These are phyloP conservation scores for Leptodactylus fallax DNA, from an alignment of 2,797 vertebrate species.

Conservation along the genomic window DNA sequence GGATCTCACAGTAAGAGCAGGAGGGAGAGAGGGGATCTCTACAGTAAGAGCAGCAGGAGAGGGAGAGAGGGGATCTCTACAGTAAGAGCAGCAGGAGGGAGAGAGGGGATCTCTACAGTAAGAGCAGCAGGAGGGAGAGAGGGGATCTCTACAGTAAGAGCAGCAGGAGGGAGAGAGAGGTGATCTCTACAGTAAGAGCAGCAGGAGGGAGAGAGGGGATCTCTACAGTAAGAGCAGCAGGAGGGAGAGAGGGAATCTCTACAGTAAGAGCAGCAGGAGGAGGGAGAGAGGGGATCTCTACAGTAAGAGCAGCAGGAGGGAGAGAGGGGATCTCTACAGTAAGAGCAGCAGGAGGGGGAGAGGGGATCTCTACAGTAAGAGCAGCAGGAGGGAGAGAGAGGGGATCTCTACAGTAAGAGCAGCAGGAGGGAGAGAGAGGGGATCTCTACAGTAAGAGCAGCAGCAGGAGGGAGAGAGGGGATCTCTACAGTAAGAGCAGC, in stretches of 20 bases:
- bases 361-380: not conserved
- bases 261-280: not conserved
- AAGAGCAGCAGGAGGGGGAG: too few relatives aligned
- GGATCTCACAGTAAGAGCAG: not conserved
- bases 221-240: not conserved
- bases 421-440: not conserved
- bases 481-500: constrained; percentile 75
- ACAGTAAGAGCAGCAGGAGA: constrained; percentile 74
- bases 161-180: not conserved
- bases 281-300: not conserved
- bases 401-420: not conserved
- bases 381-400: not conserved
- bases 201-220: not conserved
- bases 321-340: too few relatives aligned
- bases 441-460: not conserved
- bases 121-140: too few relatives aligned
- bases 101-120: constrained; percentile 49
- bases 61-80: not conserved
- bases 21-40: not conserved
- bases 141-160: not conserved
- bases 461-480: not conserved
- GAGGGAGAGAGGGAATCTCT: not conserved
- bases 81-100: constrained; percentile 70
- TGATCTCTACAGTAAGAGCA: not conserved
- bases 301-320: not conserved